Evolutionary conservation across 2,888 invertebrate species (phyloP).

Genomic region (Volucella inflata): DNA sequence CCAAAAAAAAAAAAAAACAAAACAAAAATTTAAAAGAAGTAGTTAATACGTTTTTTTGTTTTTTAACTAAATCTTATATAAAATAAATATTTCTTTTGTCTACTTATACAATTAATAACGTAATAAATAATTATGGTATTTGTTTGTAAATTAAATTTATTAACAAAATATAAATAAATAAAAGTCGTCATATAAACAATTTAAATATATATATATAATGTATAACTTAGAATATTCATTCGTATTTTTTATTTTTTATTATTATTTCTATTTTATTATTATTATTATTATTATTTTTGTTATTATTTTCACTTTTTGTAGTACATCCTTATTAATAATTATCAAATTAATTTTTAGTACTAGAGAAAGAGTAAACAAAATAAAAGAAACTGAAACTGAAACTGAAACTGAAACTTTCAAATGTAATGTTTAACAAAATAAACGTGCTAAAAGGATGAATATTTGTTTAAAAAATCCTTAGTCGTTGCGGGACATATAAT

Average conservation of each 20-base stretch:
- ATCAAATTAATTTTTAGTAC: slow-evolving; percentile 50
- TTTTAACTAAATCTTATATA: slow-evolving; percentile 15
- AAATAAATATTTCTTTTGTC: slow-evolving; percentile 22
- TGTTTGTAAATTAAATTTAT: slow-evolving; percentile 30
- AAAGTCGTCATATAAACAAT: slow-evolving; percentile 39
- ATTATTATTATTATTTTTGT: too few relatives aligned
- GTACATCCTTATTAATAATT: slow-evolving; percentile 55
- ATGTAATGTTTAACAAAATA: neutral
- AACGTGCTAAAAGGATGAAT: slow-evolving; percentile 73
- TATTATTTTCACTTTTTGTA: too few relatives aligned
- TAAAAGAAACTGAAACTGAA: slow-evolving; percentile 10
- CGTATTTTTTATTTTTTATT: slow-evolving; percentile 47
- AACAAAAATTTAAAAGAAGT: slow-evolving; percentile 42
- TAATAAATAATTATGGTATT: slow-evolving; percentile 34
- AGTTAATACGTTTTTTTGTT: slow-evolving; percentile 56
- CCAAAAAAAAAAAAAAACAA: slow-evolving; percentile 77
- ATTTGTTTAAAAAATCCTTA: slow-evolving; percentile 74
- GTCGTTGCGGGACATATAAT: slow-evolving; percentile 64
- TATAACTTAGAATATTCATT: slow-evolving; percentile 34
- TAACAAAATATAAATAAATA: slow-evolving; percentile 18
- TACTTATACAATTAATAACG: slow-evolving; percentile 36
- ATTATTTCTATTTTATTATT: neutral
- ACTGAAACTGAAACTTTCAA: slow-evolving; percentile 10
- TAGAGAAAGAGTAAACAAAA: slow-evolving; percentile 37
- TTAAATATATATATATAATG: slow-evolving; percentile 37